Evolutionary conservation across 2,797 vertebrate species (phyloP), one percentile per base, ranked within the genome.

Genomic region (Cyprinella venusta): DNA sequence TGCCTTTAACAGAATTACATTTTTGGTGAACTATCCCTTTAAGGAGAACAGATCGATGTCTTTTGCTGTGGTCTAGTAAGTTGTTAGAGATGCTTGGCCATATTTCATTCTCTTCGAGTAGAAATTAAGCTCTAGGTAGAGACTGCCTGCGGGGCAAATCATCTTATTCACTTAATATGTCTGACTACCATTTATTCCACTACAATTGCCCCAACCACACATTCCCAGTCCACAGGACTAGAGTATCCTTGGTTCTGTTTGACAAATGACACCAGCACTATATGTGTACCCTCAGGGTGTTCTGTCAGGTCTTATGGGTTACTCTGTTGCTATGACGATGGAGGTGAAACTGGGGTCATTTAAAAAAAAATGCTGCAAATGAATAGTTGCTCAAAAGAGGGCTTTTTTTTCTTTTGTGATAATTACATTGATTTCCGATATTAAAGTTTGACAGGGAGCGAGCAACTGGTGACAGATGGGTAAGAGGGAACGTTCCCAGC

Each of bases 271-370:
- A 63, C 50, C 21, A 30, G 5, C 3, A 1, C 42, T 63, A 71
- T 21, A 61, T 30, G 24, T 59, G 40, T 59, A 78, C 26, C 77
- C 71, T 71, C 12, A 36, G 65, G 76, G 81, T 50, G 76, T 72
- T 79, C 52, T 77, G 50, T 75, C 63, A 76, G 33, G 33, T 45
- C 24, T 24, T 61, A 71, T 5, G 21, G 45, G 69, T 74, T 85
- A 90, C 50, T 87, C 36, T 72, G 87, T 77, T 84, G 75, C 88
- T 54, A 80, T 82, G 80, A 76, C 77, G 64, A 86, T 90, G 15
- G 40, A 87, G 72, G 83, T 80, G 48, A 89, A 79, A 42, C 72
- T 18, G 69, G 83, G 84, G 84, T 89, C 77, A 52, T 36, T 42
- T 36, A 3, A 65, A 48, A 50, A 48, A 21, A 64, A 13, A 24